These are phyloP conservation scores for Lordiphosa mommai DNA, from an alignment of 1,140 invertebrate species.

Conservation along the genomic window DNA sequence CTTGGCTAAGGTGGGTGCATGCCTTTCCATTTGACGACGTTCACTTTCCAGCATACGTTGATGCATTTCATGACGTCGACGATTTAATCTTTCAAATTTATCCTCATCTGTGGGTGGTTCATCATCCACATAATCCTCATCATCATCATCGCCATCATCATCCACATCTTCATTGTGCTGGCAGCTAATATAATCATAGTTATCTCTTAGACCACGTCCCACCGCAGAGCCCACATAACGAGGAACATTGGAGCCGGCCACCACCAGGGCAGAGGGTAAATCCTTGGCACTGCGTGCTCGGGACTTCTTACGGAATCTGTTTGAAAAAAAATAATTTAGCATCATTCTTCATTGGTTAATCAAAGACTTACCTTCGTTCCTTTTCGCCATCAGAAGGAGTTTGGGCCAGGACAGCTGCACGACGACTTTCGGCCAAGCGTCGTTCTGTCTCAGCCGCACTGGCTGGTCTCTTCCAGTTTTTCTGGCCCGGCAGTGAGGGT, in stretches of 20 bases:
- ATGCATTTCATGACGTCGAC: conserved; percentile 73
- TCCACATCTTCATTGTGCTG: conserved; percentile 38
- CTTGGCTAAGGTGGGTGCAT: conserved; percentile 49
- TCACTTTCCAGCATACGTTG: conserved; percentile 75
- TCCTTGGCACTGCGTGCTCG: conserved; percentile 67
- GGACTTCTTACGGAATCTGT: conserved; percentile 75
- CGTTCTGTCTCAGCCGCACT: conserved; percentile 82
- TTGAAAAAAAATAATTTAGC: neutral
- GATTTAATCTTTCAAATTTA: conserved; percentile 73
- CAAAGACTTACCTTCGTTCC: conserved; percentile 58
- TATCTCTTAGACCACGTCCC: conserved; percentile 53
- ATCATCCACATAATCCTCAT: conserved; percentile 72
- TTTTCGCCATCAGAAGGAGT: conserved; percentile 80
- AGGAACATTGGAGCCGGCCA: neutral
- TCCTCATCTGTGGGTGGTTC: conserved; percentile 75
- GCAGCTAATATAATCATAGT: conserved; percentile 71
- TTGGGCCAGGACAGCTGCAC: conserved; percentile 56
- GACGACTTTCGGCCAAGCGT: conserved; percentile 80
- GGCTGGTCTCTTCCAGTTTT: conserved; percentile 83
- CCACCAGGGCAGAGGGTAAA: conserved; percentile 25
- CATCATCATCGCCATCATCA: conserved; percentile 57
- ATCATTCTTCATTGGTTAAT: neutral
- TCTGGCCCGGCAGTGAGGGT: conserved; percentile 80
- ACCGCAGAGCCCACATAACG: conserved; percentile 36
- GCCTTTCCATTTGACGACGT: conserved; percentile 54